Evolutionary conservation across 2,888 invertebrate genomes (phyloP).

Genomic region (Plebejus melissa): DNA sequence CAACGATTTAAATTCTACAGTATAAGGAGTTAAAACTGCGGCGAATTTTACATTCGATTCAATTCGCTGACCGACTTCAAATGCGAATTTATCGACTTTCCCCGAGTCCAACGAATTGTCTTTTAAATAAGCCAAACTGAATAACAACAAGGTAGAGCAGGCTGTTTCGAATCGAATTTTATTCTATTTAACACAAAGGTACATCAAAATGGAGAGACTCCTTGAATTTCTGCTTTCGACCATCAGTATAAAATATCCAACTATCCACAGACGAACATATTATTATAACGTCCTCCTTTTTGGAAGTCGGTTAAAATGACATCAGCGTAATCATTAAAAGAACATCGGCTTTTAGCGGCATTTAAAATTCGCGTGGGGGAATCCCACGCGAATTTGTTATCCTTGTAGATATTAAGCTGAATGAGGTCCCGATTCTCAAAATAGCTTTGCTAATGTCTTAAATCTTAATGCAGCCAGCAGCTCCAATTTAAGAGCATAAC

Average conservation of each 20-base stretch:
- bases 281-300: no score
- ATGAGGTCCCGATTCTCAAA: not conserved
- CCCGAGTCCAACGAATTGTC: not conserved
- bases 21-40: not conserved
- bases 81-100: conserved; percentile 7
- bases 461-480: not conserved
- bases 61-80: conserved; percentile 12
- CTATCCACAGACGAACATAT: no score
- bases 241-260: not conserved
- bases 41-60: conserved; percentile 3
- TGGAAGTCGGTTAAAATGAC: not conserved
- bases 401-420: not conserved
- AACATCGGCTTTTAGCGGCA: not conserved
- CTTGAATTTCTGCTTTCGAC: not conserved
- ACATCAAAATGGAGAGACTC: not conserved
- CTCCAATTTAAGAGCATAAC: not conserved
- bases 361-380: conserved; percentile 12
- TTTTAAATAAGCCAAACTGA: not conserved
- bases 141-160: not conserved
- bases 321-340: not conserved
- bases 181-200: not conserved
- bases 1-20: not conserved
- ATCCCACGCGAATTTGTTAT: not conserved
- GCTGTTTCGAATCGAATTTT: not conserved
- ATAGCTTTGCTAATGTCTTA: not conserved